Percentiles rank a stretch among this genome's conserved stretches.
These are phyloP conservation scores for Pycnonotus jocosus DNA, from an alignment of 2,113 vertebrate species.

Conservation along the genomic window DNA sequence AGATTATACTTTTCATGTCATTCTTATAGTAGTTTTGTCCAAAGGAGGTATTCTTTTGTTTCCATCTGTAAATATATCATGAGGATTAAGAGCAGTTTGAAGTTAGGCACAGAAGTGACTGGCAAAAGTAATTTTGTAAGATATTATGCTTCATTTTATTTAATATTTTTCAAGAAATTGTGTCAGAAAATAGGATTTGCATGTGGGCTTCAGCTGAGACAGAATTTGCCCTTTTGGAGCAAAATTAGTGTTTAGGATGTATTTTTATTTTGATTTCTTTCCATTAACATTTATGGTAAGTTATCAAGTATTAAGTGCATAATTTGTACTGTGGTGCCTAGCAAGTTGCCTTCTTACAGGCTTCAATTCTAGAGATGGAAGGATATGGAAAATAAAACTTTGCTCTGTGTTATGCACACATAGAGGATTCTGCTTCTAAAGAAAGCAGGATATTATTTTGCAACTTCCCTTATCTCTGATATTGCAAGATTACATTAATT, in stretches of 20 bases:
- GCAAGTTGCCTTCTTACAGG: neutral
- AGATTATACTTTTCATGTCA: neutral
- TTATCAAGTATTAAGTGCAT: neutral
- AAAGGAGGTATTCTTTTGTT: neutral
- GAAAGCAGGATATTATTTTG: neutral
- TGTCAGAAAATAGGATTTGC: neutral
- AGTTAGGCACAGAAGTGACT: neutral
- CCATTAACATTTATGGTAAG: neutral
- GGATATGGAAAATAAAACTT: neutral
- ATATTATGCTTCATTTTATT: neutral
- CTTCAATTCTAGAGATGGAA: neutral
- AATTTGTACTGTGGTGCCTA: neutral
- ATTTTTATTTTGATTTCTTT: neutral
- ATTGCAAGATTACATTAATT: neutral
- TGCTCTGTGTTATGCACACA: rapidly evolving
- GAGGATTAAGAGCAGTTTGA: neutral
- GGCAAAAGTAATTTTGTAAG: neutral
- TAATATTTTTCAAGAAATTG: neutral
- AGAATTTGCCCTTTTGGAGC: neutral
- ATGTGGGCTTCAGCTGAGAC: neutral
- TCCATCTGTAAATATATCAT: neutral
- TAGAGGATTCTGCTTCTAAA: neutral
- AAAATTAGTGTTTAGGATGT: neutral
- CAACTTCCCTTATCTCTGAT: neutral
- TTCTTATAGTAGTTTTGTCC: neutral